phyloP scores from a whole-genome alignment of 1,140 invertebrate genomes.

The Drosophila guanche region DNA sequence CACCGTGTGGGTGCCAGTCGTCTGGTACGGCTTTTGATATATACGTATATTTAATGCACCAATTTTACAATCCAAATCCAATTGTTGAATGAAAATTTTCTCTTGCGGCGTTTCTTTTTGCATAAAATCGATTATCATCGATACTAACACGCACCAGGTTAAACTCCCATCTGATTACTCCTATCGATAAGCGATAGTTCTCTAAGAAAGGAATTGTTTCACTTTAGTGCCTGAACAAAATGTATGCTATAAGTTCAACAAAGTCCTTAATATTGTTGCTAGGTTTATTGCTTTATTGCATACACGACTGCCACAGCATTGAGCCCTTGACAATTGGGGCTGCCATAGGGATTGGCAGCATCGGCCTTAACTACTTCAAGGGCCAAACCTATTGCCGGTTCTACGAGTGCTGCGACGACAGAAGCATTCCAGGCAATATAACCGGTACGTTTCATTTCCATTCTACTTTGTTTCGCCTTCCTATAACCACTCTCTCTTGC shows the following conservation, averaged over 20 bases:
- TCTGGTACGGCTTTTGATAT: too few species aligned
- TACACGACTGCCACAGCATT: constrained; percentile 1
- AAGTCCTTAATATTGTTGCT: constrained; percentile 1
- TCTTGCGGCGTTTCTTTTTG: too few species aligned
- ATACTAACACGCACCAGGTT: too few species aligned
- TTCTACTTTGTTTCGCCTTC: background rate
- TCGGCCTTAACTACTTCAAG: constrained; percentile 33
- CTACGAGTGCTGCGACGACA: constrained; percentile 84
- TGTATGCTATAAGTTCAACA: background rate
- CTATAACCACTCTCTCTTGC: constrained; percentile 12
- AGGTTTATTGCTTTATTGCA: background rate
- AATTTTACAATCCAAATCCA: too few species aligned
- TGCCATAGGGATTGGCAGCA: constrained; percentile 8
- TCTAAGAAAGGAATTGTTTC: too few species aligned
- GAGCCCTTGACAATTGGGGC: constrained; percentile 50
- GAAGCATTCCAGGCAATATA: constrained; percentile 82
- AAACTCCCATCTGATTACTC: too few species aligned
- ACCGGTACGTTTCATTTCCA: constrained; percentile 3
- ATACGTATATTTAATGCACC: too few species aligned
- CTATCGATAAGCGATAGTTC: too few species aligned
- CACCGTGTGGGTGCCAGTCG: too few species aligned
- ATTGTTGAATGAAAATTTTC: too few species aligned
- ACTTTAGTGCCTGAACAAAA: too few species aligned
- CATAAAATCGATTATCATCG: too few species aligned
- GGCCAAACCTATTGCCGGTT: constrained; percentile 67